Evolutionary conservation across 2,113 vertebrate species (phyloP).

Genomic region (Hippolais icterina): DNA sequence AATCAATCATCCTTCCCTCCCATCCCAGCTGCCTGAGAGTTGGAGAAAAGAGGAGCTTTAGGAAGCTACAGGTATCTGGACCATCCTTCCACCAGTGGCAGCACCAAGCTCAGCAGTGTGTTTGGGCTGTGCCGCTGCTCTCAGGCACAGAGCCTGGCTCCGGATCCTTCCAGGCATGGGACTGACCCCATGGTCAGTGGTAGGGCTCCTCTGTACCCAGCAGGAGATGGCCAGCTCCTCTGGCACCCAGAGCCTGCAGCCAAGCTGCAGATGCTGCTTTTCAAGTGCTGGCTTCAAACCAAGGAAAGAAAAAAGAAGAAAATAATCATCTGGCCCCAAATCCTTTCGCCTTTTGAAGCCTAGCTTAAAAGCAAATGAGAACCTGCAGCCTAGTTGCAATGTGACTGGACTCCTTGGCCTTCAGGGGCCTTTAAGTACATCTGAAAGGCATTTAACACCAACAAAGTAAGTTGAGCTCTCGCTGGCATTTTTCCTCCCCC

Average conservation of each 20-base stretch:
- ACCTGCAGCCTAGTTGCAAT: constrained; percentile 27
- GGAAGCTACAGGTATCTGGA: background rate
- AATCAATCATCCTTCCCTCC: background rate
- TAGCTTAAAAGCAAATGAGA: constrained; percentile 57
- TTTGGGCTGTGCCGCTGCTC: background rate
- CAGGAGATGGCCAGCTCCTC: background rate
- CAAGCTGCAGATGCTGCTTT: constrained; percentile 7
- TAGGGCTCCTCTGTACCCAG: background rate
- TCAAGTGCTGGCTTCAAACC: constrained; percentile 45
- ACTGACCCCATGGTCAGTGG: background rate
- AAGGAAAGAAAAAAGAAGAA: background rate
- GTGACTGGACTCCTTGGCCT: background rate
- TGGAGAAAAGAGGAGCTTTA: background rate
- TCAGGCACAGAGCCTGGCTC: background rate
- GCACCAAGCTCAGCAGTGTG: background rate
- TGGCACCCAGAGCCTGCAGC: background rate
- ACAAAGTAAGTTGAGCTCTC: constrained; percentile 24
- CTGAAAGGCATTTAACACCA: constrained; percentile 63
- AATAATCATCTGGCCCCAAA: background rate
- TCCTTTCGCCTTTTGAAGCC: constrained; percentile 44
- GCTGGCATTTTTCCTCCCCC: background rate
- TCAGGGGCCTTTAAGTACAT: constrained; percentile 33
- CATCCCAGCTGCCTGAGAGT: background rate
- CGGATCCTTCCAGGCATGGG: rapidly evolving
- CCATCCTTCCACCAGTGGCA: background rate